Evolutionary conservation across 2,888 invertebrate species (phyloP), one percentile per base, ranked within the genome.

Genomic region (Galerucella nymphaeae): DNA sequence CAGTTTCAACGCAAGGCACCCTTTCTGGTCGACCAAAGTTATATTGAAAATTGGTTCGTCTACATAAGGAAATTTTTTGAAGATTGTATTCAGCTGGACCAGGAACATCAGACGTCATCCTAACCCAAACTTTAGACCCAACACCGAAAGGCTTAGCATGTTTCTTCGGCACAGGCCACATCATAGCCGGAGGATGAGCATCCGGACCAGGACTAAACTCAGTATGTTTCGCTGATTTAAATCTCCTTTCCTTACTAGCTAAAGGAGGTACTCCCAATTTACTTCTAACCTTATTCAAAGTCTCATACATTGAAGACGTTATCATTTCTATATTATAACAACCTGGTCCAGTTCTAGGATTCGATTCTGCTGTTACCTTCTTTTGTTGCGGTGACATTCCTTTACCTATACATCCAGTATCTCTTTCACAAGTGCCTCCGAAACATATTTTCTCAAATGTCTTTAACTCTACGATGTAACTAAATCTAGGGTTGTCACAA

Each of bases 1-100:
- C 84, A 18, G 86, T 81, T 80, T 87, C 86, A 2, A 88, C 86
- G 2, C 86, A 85, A 20, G 87, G 84, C 41, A 84, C 81, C 82
- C 87, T 84, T 67, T 81, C 84, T 0, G 85, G 84, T 67, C 81
- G 80, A 4, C 88, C 88, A n/a, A 71, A 55, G 14, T 71, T 66
- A 11, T 50, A 59, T 18, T 66, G 66, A 20, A 18, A 45, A 13
- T 62, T 66, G 14, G 50, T 30, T 45, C 45, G 62, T 63, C 71
- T 55, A 41, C 73, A 73, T 20, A 58, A 30, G 2, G 10, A 53
- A 6, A 61, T 45, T 9, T 45, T 14, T 23, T 23, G 45, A 2
- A 73, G 58, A 18, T 73, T 63, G 18, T 71, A 73, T 2, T 57
- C 41, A 1, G 53, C 55, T 8, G 73, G 85, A 82, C 85, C 84